A percentile compares a stretch with the other conserved stretches of the same genome.
Conservation (phyloP, 2,797 vertebrate species). For the Mormyrus proboscirostris region DNA sequence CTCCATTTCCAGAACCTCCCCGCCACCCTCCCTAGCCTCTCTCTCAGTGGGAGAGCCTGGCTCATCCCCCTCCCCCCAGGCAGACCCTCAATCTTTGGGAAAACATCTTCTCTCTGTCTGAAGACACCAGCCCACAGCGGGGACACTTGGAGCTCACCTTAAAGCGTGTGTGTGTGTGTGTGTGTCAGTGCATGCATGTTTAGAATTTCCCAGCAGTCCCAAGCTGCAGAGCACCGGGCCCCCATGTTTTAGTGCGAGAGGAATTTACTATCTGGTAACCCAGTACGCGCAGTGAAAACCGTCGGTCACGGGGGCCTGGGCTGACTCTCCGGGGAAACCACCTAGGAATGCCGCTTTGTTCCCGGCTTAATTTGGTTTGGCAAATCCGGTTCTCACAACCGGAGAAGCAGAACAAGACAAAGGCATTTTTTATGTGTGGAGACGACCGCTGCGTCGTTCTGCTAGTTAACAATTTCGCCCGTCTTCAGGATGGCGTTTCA, state of each 20-base stretch:
- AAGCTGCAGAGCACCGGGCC: neutral
- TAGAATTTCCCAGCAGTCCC: slow-evolving; percentile 11
- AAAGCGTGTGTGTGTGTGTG: neutral
- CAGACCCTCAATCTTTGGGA: slow-evolving; percentile 14
- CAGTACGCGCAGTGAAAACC: slow-evolving; percentile 23
- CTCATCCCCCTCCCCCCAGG: neutral
- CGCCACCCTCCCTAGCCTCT: neutral
- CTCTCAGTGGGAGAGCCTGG: neutral
- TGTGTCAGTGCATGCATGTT: neutral
- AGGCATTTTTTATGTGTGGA: slow-evolving; percentile 13
- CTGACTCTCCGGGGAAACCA: slow-evolving; percentile 36
- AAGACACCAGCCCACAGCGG: slow-evolving; percentile 20
- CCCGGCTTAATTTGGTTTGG: slow-evolving; percentile 30
- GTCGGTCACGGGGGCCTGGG: slow-evolving; percentile 22
- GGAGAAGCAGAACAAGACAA: slow-evolving; percentile 15
- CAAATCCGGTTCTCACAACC: slow-evolving; percentile 28
- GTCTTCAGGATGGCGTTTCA: neutral
- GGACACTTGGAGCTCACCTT: slow-evolving; percentile 29
- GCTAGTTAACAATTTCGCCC: neutral
- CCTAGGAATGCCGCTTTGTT: slow-evolving; percentile 25
- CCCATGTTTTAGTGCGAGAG: slow-evolving; percentile 1
- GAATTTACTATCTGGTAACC: slow-evolving; percentile 5
- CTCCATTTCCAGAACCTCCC: neutral
- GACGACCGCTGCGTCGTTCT: neutral
- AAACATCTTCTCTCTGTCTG: slow-evolving; percentile 19